Percentiles rank a stretch among this genome's conserved stretches.
Evolutionary conservation across 1,140 invertebrate species (phyloP).

Genomic region (Ctenoplectra terminalis): DNA sequence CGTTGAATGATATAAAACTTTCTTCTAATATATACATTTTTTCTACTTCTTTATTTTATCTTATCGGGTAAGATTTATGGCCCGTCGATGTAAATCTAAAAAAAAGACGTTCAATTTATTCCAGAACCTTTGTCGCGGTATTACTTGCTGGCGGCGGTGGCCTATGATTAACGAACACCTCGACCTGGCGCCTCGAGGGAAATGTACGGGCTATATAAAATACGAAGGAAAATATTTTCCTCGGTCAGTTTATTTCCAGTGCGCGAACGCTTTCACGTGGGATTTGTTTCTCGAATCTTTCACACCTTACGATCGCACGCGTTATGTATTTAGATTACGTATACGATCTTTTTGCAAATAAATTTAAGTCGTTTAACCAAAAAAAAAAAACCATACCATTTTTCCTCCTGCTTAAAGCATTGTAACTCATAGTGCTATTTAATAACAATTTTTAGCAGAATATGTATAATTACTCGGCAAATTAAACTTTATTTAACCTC

Average conservation of each 20-base stretch:
- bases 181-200: conserved; percentile 51
- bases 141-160: conserved; percentile 7
- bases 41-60: not conserved
- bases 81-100: not conserved
- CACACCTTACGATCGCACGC: not conserved
- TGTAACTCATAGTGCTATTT: too few species aligned
- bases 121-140: not conserved
- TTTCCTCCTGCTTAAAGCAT: too few species aligned
- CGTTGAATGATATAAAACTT: not conserved
- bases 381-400: not conserved
- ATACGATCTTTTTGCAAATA: not conserved
- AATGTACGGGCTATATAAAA: conserved; percentile 24
- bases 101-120: conserved; percentile 17
- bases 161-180: conserved; percentile 58
- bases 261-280: conserved; percentile 17
- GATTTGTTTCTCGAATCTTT: not conserved
- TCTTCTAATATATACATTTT: not conserved
- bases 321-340: not conserved
- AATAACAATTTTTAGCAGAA: too few species aligned
- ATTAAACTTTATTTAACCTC: not conserved
- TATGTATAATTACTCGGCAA: too few species aligned
- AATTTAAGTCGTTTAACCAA: not conserved
- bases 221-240: conserved; percentile 50
- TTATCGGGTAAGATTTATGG: not conserved
- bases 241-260: conserved; percentile 31